Evolutionary conservation across 2,113 vertebrate genomes (phyloP), one percentile per base, ranked within the genome.

Genomic region (Hemicordylus capensis): DNA sequence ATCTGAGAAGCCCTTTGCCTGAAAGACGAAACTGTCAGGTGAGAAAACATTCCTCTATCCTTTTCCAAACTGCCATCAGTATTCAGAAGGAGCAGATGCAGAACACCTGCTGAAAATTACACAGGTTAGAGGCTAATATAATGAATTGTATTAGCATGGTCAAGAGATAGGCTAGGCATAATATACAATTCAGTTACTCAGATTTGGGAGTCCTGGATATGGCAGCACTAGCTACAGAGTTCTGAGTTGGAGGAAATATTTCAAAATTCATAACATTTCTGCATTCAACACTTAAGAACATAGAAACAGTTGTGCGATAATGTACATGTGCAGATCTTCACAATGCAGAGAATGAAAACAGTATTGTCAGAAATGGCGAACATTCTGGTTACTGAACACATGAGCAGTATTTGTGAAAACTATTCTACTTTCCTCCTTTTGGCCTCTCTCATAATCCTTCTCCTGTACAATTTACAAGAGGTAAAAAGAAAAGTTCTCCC

Each of bases 401-500:
- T 46, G 37, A 59, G 17, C 28, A 59, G 12, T 6, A 59, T 73
- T 4, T 31, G 26, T 73, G 31, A 59, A 82, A 34, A 58, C 28
- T 72, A 28, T 59, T 73, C 37, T 39, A 73, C 24, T 59, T 17
- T 9, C 26, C 17, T 59, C 15, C 67, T 44, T 17, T n/a, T 58
- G 5, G 42, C 15, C 19, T 63, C 39, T 59, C 22, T 72, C 22
- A 24, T 54, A 66, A 76, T 6, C n/a, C 20, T 74, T 22, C 15
- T 58, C 37, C 42, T 59, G n/a, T 59, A 46, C 26, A 22, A 75
- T 63, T 31, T 63, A 1, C 37, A 84, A 39, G 24, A 67, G 37
- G 9, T 54, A 54, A 88, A 89, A 67, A 70, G 56, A 59, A 80
- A 82, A 73, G 56, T 80, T 80, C 72, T 37, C 31, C 69, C 58